A percentile compares a stretch with the other conserved stretches of the same genome.
Conservation (phyloP, 2,888 invertebrate species). For the Tetragonula carbonaria region DNA sequence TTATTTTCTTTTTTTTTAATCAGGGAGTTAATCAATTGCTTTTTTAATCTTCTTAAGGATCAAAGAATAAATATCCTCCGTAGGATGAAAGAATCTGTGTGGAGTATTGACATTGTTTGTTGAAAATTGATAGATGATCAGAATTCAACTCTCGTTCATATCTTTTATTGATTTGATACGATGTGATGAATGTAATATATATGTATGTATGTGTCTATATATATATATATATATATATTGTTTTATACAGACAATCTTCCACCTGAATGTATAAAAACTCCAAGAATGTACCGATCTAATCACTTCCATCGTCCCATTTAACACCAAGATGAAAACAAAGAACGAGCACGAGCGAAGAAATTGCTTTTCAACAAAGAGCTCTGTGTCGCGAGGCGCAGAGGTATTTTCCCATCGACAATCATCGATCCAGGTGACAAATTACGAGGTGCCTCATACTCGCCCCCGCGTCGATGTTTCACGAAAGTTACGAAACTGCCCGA, state of each 20-base stretch:
- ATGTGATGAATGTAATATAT: background rate
- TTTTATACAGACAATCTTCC: background rate
- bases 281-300: background rate
- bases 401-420: background rate
- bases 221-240: too few species aligned
- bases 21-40: too few species aligned
- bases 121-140: too few species aligned
- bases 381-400: background rate
- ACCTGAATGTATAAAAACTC: background rate
- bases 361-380: background rate
- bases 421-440: background rate
- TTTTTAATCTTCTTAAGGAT: too few species aligned
- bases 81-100: too few species aligned
- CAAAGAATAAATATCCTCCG: too few species aligned
- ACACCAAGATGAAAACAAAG: background rate
- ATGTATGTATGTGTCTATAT: background rate
- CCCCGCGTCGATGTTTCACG: background rate
- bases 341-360: background rate
- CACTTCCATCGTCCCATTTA: background rate
- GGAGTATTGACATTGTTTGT: too few species aligned
- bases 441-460: background rate
- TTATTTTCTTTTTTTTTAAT: too few species aligned
- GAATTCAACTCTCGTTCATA: too few species aligned
- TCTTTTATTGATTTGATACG: background rate
- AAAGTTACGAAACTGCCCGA: slow-evolving; percentile 31